phyloP scores from a whole-genome alignment of 2,797 vertebrate genomes.

The Emys orbicularis region DNA sequence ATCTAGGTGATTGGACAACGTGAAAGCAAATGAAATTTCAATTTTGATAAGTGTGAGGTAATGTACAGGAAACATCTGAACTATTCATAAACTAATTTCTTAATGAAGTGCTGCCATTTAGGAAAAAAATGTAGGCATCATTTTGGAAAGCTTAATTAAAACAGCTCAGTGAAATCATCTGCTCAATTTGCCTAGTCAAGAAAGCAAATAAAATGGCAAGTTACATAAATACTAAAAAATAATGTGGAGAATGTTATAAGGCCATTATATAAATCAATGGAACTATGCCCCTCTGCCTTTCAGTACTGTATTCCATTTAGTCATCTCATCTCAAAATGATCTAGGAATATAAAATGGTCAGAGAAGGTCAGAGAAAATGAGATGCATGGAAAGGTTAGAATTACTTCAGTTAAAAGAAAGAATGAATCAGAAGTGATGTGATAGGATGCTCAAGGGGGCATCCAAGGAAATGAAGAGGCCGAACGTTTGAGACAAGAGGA shows the following conservation, averaged over 20 bases:
- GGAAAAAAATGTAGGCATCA: constrained; percentile 38
- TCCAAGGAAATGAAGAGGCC: background rate
- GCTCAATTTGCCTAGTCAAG: constrained; percentile 41
- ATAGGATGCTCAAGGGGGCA: background rate
- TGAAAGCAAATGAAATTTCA: constrained; percentile 56
- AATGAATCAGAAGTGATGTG: background rate
- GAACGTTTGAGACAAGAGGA: background rate
- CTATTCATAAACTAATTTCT: background rate
- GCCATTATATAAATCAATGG: constrained; percentile 37
- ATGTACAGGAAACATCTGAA: constrained; percentile 49
- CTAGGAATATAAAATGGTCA: background rate
- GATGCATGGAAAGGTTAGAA: background rate
- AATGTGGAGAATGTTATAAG: constrained; percentile 43
- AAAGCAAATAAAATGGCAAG: constrained; percentile 62
- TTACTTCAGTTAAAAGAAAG: background rate
- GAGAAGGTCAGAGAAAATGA: background rate
- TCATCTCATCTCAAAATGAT: background rate
- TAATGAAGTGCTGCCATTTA: constrained; percentile 38
- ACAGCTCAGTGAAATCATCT: constrained; percentile 52
- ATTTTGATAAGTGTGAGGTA: constrained; percentile 50
- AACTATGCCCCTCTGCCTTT: background rate
- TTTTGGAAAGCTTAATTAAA: constrained; percentile 66
- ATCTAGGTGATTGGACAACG: constrained; percentile 29
- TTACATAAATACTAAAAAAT: constrained; percentile 44
- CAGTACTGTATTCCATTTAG: background rate